These are phyloP conservation scores for Ceraclea dissimilis DNA, from an alignment of 2,888 invertebrate species.

Conservation along the genomic window DNA sequence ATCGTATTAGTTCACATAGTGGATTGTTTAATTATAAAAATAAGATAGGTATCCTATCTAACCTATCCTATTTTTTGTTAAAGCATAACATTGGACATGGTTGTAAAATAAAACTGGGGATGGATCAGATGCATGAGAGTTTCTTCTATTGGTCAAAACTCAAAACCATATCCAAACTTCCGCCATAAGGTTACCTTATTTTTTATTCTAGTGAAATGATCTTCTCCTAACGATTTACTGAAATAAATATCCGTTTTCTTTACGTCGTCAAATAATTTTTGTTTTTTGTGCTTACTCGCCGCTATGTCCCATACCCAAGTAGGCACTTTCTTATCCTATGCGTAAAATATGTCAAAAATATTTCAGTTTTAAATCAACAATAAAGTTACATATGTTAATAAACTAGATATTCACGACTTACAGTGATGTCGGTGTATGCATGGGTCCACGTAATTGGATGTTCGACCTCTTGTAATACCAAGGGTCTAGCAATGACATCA, in stretches of 20 bases:
- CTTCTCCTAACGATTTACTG: neutral
- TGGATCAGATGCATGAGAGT: too few relatives aligned
- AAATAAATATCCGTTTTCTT: neutral
- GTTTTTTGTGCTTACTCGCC: constrained; percentile 10
- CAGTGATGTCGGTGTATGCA: constrained; percentile 81
- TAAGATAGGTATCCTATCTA: too few relatives aligned
- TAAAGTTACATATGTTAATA: neutral
- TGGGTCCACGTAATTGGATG: constrained; percentile 94
- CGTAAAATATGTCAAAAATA: neutral
- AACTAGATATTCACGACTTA: constrained; percentile 37
- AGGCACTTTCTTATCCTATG: constrained; percentile 12
- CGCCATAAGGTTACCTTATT: neutral
- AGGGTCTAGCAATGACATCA: constrained; percentile 81
- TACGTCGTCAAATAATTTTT: constrained; percentile 10
- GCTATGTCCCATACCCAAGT: constrained; percentile 16
- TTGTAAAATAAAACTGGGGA: too few relatives aligned
- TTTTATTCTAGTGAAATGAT: constrained; percentile 4
- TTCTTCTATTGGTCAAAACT: too few relatives aligned
- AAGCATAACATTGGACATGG: too few relatives aligned
- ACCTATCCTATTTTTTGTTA: too few relatives aligned
- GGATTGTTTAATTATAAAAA: too few relatives aligned
- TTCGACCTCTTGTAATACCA: constrained; percentile 63
- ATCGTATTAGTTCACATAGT: too few relatives aligned
- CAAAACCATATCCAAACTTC: neutral
- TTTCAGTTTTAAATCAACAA: neutral